Conservation (phyloP, 2,888 invertebrate genomes). For the Artemia sinica region DNA sequence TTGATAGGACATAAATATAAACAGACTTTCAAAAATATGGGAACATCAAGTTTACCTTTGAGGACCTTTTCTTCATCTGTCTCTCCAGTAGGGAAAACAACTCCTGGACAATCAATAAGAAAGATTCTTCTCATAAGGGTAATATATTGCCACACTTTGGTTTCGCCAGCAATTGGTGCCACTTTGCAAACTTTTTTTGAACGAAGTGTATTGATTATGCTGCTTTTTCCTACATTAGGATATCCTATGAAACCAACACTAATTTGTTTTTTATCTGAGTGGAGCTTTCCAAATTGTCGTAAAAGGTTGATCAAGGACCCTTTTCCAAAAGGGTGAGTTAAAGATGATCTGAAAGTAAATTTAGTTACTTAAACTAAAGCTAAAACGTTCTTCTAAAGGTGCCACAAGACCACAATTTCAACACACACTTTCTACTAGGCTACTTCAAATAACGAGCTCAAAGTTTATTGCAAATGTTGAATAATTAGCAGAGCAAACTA, state of each 20-base stretch:
- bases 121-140: constrained; percentile 92
- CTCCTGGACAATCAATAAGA: constrained; percentile 85
- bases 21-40: too few relatives aligned
- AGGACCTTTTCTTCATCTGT: constrained; percentile 47
- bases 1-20: too few relatives aligned
- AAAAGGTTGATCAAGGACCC: constrained; percentile 88
- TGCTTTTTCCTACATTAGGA: constrained; percentile 96
- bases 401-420: too few relatives aligned
- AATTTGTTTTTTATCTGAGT: constrained; percentile 91
- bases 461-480: too few relatives aligned
- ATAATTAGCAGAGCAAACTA: too few relatives aligned
- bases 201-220: constrained; percentile 86
- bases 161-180: constrained; percentile 94
- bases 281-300: constrained; percentile 84
- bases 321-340: constrained; percentile 95
- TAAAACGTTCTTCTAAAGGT: too few relatives aligned
- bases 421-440: too few relatives aligned
- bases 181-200: constrained; percentile 95
- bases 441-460: too few relatives aligned
- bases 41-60: background rate
- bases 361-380: background rate
- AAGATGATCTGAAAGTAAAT: constrained; percentile 57
- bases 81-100: constrained; percentile 92
- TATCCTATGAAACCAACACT: constrained; percentile 98
- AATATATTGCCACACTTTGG: constrained; percentile 98